phyloP scores from a whole-genome alignment of 2,888 invertebrate genomes.

The Octonoba sinensis region DNA sequence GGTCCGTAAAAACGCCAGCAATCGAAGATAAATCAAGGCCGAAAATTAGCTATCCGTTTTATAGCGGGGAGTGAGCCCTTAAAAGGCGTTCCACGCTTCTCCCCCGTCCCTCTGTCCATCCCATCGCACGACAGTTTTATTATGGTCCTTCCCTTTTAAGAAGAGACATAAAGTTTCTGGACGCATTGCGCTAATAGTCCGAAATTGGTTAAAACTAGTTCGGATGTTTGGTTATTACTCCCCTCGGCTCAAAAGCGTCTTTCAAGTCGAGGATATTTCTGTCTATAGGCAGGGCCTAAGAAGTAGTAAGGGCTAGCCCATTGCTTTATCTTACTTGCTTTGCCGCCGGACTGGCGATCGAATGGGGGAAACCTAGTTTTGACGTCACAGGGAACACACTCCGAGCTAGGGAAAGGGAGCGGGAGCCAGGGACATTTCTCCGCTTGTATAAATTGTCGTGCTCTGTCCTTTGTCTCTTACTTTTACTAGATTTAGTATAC shows the following conservation, averaged over 20 bases:
- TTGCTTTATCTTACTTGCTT: no score
- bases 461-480: no score
- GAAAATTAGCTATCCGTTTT: constrained; percentile 45
- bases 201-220: constrained; percentile 46
- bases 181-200: constrained; percentile 21
- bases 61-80: constrained; percentile 10
- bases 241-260: not conserved
- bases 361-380: no score
- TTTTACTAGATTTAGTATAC: no score
- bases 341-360: no score
- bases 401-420: no score
- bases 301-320: no score
- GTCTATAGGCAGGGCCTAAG: no score
- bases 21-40: constrained; percentile 40
- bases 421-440: no score
- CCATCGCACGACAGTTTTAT: constrained; percentile 22
- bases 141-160: constrained; percentile 10
- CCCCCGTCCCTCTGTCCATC: not conserved
- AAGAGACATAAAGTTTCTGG: constrained; percentile 22
- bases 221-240: constrained; percentile 28
- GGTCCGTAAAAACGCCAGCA: constrained; percentile 43
- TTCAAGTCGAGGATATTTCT: no score
- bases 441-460: no score
- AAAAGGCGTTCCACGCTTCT: constrained; percentile 19
- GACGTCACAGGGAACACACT: no score